Conservation (phyloP, 2,797 vertebrate genomes). For the Buphagus erythrorhynchus region DNA sequence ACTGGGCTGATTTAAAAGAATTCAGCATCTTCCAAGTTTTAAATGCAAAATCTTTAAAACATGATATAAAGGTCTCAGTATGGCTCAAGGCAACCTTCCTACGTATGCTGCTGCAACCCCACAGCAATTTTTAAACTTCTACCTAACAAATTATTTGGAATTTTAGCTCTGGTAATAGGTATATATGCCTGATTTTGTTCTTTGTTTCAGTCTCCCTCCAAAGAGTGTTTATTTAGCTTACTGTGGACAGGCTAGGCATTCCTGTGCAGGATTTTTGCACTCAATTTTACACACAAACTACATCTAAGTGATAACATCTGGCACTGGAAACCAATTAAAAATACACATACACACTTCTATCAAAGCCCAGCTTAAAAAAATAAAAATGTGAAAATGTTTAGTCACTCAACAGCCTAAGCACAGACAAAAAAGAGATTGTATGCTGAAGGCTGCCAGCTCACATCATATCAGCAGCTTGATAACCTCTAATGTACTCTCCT, state of each 20-base stretch:
- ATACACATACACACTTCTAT: neutral
- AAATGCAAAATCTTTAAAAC: neutral
- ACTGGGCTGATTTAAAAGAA: neutral
- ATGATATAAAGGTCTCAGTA: neutral
- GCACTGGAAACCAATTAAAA: neutral
- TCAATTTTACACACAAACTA: neutral
- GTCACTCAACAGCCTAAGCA: neutral
- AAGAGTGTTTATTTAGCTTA: neutral
- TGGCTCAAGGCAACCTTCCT: neutral
- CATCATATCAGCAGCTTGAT: neutral
- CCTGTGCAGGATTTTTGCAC: neutral
- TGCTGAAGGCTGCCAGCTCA: neutral
- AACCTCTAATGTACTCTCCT: neutral
- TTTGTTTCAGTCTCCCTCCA: neutral
- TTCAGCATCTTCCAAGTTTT: neutral
- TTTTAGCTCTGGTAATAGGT: neutral
- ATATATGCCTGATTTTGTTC: neutral
- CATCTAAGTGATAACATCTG: neutral
- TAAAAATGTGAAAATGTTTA: neutral
- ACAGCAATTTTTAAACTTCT: neutral
- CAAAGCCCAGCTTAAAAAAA: neutral
- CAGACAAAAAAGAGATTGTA: neutral
- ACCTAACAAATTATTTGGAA: neutral
- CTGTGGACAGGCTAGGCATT: neutral
- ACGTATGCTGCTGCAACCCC: neutral